Percentiles rank a stretch among this genome's conserved stretches.
Conservation (phyloP, 2,113 vertebrate species). For the Sylvilagus bachmani region DNA sequence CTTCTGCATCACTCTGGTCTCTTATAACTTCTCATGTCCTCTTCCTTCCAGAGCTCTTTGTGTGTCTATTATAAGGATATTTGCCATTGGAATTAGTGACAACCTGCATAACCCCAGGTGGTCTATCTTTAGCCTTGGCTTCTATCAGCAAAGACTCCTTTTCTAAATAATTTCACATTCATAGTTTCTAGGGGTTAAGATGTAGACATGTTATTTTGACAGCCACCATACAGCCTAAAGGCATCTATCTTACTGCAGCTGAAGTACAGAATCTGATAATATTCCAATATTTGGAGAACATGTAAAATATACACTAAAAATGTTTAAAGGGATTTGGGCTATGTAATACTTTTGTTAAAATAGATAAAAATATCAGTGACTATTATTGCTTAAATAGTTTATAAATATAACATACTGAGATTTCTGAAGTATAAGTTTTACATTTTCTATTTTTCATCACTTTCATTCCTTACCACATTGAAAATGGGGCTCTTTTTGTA, state of each 20-base stretch:
- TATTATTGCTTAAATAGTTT: constrained; percentile 30
- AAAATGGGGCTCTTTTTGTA: constrained; percentile 33
- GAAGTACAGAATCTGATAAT: not conserved
- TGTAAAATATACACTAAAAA: not conserved
- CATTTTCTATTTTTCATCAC: not conserved
- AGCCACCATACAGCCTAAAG: not conserved
- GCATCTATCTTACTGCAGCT: not conserved
- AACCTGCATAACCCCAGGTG: not conserved
- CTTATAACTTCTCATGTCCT: not conserved
- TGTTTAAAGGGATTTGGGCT: not conserved
- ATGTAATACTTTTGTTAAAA: constrained; percentile 61
- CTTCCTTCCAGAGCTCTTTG: not conserved
- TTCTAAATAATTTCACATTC: not conserved
- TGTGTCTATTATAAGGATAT: not conserved
- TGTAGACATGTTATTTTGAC: not conserved
- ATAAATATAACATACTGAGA: not conserved
- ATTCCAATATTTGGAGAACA: not conserved
- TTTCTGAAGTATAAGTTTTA: not conserved
- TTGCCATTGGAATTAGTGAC: not conserved
- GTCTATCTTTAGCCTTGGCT: not conserved
- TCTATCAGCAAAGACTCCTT: not conserved
- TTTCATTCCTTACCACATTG: not conserved
- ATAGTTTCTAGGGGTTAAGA: not conserved
- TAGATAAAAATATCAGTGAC: not conserved
- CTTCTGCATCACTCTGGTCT: not conserved